Base-by-base conservation (phyloP, 2,113 vertebrate genomes). In the Toxostoma redivivum region DNA sequence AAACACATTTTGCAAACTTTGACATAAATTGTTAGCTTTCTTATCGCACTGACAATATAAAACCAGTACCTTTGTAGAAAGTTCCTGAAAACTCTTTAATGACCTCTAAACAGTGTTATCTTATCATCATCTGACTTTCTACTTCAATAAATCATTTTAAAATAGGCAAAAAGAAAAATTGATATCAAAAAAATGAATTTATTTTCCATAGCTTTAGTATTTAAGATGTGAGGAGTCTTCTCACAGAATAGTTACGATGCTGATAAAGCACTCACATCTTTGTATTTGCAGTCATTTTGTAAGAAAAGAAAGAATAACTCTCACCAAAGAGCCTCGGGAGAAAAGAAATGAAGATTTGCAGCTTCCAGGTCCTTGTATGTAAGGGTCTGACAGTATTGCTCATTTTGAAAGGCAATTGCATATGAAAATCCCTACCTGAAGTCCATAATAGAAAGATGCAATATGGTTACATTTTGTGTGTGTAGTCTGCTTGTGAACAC, bases 101-200 rank as follows among this genome's bases (percentile, higher is more conserved):
- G 98, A 98, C 98, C 98, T 98, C 98, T 98, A 98, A 98, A 98
- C 97, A 98, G 96, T 95, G 96, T 97, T 98, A 98, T 98, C 98
- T 98, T 98, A 98, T 98, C 97, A 88, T 95, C 90, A 98, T 98
- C 97, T 97, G 96, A 97, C 95, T 98, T 97, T 96, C 96, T 90
- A 78, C 97, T 72, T 96, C 91, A 98, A 98, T 98, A 98, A 98
- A 98, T 98, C 98, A 98, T 97, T 98, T 96, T 97, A 94, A 98
- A 98, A 97, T 95, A 96, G 94, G 96, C 95, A 95, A 95, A 97
- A 97, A 97, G 97, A 97, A 97, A 97, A 98, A 95, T 71, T 92
- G 92, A 96, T 97, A 97, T 96, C 88, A 96, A 83, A 98, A 97
- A 97, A 95, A 97, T 95, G 94, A 96, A 97, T 97, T 98, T 97